Evolutionary conservation across 1,140 invertebrate genomes (phyloP).

Genomic region (Carposina sasakii): DNA sequence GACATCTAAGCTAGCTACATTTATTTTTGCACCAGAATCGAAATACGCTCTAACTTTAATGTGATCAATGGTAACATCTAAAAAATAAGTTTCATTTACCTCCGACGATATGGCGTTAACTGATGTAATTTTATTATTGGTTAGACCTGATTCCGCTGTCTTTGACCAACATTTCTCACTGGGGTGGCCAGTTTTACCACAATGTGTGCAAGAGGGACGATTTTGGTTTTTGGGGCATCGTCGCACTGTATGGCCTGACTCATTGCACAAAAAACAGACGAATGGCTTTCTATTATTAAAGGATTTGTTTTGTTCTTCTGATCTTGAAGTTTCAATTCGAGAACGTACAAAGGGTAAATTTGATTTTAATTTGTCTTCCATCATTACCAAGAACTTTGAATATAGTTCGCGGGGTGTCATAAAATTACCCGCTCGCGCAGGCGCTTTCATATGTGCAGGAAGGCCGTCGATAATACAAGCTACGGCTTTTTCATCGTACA

Average conservation of each 20-base stretch:
- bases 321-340: background rate
- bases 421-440: slow-evolving; percentile 13
- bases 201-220: background rate
- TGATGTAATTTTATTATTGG: too few species aligned
- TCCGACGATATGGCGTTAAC: background rate
- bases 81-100: background rate
- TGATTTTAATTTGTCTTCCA: background rate
- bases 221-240: background rate
- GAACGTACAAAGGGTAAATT: background rate
- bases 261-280: background rate
- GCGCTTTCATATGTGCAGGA: slow-evolving; percentile 8
- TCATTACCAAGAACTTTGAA: background rate
- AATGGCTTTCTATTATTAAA: background rate
- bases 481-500: slow-evolving; percentile 8
- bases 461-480: slow-evolving; percentile 11
- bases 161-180: background rate
- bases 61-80: background rate
- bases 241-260: background rate
- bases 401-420: slow-evolving; percentile 1
- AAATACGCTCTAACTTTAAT: background rate
- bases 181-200: background rate
- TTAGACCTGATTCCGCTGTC: too few species aligned
- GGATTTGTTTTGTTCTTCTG: background rate
- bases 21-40: background rate
- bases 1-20: background rate